Base-by-base conservation (phyloP, 2,113 vertebrate genomes). In the Sterrhoptilus dennistouni region DNA sequence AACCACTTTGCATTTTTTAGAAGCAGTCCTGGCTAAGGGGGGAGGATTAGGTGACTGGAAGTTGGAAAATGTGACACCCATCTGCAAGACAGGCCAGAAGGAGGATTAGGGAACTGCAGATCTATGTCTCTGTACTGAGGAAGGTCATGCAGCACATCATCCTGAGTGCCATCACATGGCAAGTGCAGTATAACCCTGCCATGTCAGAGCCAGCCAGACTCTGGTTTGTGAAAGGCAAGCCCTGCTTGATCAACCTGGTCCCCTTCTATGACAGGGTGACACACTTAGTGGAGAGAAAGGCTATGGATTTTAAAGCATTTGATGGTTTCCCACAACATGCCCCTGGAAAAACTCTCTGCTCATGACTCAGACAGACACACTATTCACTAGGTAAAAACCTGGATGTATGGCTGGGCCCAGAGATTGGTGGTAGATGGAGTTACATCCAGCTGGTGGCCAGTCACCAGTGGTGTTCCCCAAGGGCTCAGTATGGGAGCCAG, bases 321-420 rank as follows among this genome's bases (percentile, higher is more conserved):
- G 17, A 35, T 21, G 14, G 11, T 49, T 80, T 56, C 11, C 8
- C 25, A 35, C 17, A 57, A 5, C 6, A 49, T 31, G 3, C 5
- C 5, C 6, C n/a, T 27, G 25, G 29, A 35, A 23, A 64, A 71
- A 22, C 1, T 29, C 7, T 10, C 42, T 64, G 21, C 14, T 56
- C 14, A 10, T 19, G 11, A 6, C 63, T 77, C 5, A 5, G 36
- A 17, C 6, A 27, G 13, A 14, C 35, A 40, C 5, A 12, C 29
- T 35, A 35, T 56, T 63, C 57, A 40, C 3, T 1, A 28, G 4
- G 5, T 47, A 6, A 56, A 47, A 63, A 22, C 4, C 16, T 9
- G 3, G 1, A 5, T 35, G 2, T 21, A 4, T 42, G 35, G 13
- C 16, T 13, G 4, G 2, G 3, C 16, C 16, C 12, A 54, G 56